A percentile compares a stretch with the other conserved stretches of the same genome.
These are phyloP conservation scores for Malurus cyaneus DNA, from an alignment of 2,113 vertebrate genomes.

Conservation along the genomic window DNA sequence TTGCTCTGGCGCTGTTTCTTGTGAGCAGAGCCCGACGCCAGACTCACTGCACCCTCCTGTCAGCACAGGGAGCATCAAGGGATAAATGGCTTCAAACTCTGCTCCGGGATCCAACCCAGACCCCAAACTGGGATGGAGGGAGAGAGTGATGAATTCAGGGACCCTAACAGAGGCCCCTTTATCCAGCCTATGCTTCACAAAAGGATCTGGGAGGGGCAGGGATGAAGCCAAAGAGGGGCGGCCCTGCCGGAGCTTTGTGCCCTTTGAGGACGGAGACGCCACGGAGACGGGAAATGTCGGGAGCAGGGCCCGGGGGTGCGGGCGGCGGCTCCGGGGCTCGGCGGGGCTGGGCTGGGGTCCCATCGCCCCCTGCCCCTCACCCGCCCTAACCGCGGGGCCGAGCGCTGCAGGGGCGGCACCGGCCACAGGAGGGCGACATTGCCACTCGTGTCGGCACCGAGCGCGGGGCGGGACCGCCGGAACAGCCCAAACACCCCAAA, in stretches of 20 bases:
- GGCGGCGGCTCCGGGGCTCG: neutral
- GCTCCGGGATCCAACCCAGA: neutral
- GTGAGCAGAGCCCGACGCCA: neutral
- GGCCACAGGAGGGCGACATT: conserved; percentile 17
- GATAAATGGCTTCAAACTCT: neutral
- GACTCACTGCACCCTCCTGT: neutral
- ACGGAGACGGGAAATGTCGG: fast-evolving
- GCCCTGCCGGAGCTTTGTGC: neutral
- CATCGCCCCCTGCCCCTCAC: neutral
- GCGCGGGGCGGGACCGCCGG: neutral
- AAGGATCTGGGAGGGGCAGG: neutral
- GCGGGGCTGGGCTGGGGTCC: neutral
- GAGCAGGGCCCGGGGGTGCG: too few species aligned
- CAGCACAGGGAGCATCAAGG: neutral
- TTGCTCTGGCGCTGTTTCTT: neutral
- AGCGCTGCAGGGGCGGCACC: neutral
- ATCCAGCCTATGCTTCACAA: neutral
- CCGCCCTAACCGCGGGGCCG: fast-evolving
- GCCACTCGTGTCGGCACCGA: neutral
- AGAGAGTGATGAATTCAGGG: neutral
- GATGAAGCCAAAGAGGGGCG: neutral
- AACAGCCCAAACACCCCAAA: neutral
- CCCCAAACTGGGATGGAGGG: too few species aligned
- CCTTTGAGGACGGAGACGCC: fast-evolving
- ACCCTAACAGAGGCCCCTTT: neutral